Percentiles rank a stretch among this genome's conserved stretches.
These are phyloP conservation scores for Tetragonula carbonaria DNA, from an alignment of 2,888 invertebrate genomes.

Conservation along the genomic window DNA sequence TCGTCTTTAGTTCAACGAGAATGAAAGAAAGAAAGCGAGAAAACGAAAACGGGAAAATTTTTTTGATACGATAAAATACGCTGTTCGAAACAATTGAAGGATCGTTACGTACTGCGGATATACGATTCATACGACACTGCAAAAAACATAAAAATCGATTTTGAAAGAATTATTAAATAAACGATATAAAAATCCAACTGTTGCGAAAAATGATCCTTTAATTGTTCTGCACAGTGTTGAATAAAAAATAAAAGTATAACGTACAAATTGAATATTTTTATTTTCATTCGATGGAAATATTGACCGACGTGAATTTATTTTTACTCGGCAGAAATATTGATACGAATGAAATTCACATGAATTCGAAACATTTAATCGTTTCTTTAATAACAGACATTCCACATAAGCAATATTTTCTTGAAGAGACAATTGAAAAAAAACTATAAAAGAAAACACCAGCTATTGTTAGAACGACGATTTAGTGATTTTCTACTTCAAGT, in stretches of 20 bases:
- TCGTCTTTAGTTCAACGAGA: not conserved
- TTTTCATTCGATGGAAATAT: no score
- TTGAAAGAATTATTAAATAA: not conserved
- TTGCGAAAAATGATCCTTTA: not conserved
- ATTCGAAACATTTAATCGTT: not conserved
- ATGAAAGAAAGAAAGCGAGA: not conserved
- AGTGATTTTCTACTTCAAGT: no score
- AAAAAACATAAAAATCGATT: fast-evolving
- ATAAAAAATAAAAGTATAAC: not conserved
- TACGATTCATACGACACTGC: not conserved
- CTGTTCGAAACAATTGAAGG: not conserved
- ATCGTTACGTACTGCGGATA: not conserved
- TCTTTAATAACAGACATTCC: not conserved
- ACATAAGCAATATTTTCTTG: not conserved
- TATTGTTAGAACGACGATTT: no score
- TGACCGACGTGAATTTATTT: no score
- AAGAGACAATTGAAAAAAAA: not conserved
- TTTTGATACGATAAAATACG: no score
- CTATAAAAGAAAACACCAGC: no score
- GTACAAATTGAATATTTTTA: no score
- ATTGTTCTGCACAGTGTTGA: not conserved
- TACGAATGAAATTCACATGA: no score
- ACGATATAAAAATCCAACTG: not conserved
- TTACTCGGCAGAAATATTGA: no score
- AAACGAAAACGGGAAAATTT: not conserved